phyloP scores from a whole-genome alignment of 1,140 invertebrate genomes.

The Tetramorium simillimum region DNA sequence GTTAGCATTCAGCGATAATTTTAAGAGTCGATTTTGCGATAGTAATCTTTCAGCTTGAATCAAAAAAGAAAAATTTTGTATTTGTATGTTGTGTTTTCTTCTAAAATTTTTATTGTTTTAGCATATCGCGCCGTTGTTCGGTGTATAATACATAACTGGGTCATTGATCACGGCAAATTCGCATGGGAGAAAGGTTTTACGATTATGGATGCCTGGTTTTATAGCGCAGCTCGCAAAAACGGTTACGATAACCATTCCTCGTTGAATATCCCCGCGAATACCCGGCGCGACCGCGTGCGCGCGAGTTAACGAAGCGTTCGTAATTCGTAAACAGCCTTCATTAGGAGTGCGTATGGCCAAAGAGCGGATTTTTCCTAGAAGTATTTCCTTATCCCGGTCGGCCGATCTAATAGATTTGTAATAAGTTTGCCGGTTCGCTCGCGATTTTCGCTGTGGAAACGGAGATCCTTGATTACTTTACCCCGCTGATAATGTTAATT shows the following conservation, averaged over 20 bases:
- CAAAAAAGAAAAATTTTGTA: background rate
- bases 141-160: constrained; percentile 62
- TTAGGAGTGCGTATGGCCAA: constrained; percentile 18
- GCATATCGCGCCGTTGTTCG: constrained; percentile 14
- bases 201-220: constrained; percentile 51
- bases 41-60: background rate
- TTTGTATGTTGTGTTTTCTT: background rate
- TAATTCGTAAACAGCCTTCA: constrained; percentile 47
- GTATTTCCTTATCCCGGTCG: constrained; percentile 38
- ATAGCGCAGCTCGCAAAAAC: constrained; percentile 24
- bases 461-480: background rate
- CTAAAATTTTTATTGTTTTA: constrained; percentile 45
- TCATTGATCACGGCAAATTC: constrained; percentile 67
- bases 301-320: constrained; percentile 61
- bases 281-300: background rate
- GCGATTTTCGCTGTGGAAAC: constrained; percentile 12
- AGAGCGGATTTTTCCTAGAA: background rate
- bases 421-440: constrained; percentile 34
- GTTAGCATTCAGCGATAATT: background rate
- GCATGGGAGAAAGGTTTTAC: constrained; percentile 59
- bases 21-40: background rate
- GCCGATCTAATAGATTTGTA: constrained; percentile 49
- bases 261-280: constrained; percentile 35
- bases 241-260: constrained; percentile 24
- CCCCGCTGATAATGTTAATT: constrained; percentile 65